Percentiles rank a stretch among this genome's conserved stretches.
phyloP scores from a whole-genome alignment of 1,140 invertebrate species.

The Drosophila sp. region DNA sequence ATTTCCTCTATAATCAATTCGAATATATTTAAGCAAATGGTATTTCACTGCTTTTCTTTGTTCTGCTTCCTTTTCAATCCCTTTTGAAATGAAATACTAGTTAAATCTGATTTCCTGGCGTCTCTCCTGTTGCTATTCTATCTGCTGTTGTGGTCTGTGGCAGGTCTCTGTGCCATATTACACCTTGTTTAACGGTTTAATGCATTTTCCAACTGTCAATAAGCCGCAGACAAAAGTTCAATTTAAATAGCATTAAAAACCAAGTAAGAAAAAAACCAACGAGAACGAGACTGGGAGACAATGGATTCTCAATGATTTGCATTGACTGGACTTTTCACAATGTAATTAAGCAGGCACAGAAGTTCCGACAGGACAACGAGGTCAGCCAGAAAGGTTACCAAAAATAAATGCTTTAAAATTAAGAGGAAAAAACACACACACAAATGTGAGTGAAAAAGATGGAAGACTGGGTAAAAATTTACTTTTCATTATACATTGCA shows the following conservation, averaged over 20 bases:
- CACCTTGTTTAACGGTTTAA: constrained; percentile 48
- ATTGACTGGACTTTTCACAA: constrained; percentile 36
- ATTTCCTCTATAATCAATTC: no score
- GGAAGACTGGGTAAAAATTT: constrained; percentile 12
- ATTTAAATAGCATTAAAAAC: constrained; percentile 56
- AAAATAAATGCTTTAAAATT: constrained; percentile 35
- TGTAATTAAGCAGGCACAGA: constrained; percentile 55
- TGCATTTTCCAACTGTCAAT: constrained; percentile 50
- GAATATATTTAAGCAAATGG: background rate
- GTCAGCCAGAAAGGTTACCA: constrained; percentile 1
- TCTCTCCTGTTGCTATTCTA: constrained; percentile 5
- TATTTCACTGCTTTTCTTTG: background rate
- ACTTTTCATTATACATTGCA: constrained; percentile 67
- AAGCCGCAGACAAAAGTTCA: constrained; percentile 57
- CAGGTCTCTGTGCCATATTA: constrained; percentile 37
- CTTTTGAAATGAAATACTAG: background rate
- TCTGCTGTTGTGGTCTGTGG: background rate
- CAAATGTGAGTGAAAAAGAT: constrained; percentile 30
- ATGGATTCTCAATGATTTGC: constrained; percentile 26
- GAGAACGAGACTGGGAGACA: constrained; percentile 32
- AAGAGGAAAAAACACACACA: background rate
- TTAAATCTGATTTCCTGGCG: constrained; percentile 8
- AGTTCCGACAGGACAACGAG: constrained; percentile 8
- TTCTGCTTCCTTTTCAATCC: background rate
- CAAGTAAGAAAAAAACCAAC: constrained; percentile 31